Percentiles rank a stretch among this genome's conserved stretches.
Conservation (phyloP, 1,140 invertebrate species). For the Atta colombica region DNA sequence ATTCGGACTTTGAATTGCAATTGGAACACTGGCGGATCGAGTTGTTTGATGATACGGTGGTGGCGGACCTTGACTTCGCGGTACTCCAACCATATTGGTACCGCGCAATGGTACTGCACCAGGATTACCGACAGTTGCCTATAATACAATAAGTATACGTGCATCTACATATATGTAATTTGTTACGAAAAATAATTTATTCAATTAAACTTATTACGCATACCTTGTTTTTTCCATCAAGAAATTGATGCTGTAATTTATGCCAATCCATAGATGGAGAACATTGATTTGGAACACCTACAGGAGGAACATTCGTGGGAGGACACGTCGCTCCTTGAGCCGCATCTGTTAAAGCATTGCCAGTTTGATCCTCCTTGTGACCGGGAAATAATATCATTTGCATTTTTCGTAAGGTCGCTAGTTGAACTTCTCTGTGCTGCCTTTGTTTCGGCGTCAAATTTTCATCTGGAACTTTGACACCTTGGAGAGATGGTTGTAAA, state of each 20-base stretch:
- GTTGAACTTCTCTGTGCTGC: conserved; percentile 96
- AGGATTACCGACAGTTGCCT: conserved; percentile 83
- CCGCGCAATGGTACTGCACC: conserved; percentile 85
- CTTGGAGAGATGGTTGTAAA: conserved; percentile 89
- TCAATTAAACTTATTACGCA: neutral
- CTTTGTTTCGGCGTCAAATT: conserved; percentile 98
- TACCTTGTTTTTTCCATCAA: conserved; percentile 89
- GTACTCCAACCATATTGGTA: conserved; percentile 86
- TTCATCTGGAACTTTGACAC: conserved; percentile 97
- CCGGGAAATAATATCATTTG: conserved; percentile 96
- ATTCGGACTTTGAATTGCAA: conserved; percentile 91
- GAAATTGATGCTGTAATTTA: conserved; percentile 94
- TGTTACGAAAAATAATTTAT: neutral
- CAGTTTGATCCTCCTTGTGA: conserved; percentile 86
- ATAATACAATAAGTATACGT: neutral
- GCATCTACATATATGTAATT: neutral
- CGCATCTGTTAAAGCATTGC: conserved; percentile 80
- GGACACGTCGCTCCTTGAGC: conserved; percentile 83
- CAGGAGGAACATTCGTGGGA: conserved; percentile 81
- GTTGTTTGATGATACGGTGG: conserved; percentile 94
- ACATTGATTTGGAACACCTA: conserved; percentile 85
- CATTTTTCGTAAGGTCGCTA: conserved; percentile 97
- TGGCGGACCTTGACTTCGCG: conserved; percentile 93
- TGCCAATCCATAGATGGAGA: conserved; percentile 93
- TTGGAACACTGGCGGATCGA: conserved; percentile 94